These are phyloP conservation scores for Mamestra brassicae DNA, from an alignment of 2,888 invertebrate genomes.

Conservation along the genomic window DNA sequence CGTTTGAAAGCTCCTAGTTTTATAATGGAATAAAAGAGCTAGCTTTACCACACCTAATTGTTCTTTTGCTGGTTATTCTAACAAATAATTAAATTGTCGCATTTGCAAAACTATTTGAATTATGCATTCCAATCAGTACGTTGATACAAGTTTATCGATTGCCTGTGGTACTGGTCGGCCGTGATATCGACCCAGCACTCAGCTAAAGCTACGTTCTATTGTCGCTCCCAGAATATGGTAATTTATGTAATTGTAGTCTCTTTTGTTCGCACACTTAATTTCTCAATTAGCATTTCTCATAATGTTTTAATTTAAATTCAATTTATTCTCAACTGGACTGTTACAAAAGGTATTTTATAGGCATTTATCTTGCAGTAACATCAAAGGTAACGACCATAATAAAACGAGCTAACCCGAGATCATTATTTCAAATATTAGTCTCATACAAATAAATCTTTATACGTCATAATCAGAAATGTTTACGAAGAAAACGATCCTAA, in stretches of 20 bases:
- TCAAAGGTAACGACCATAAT: not conserved
- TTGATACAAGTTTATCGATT: conserved; percentile 43
- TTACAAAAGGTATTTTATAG: not conserved
- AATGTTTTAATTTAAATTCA: conserved; percentile 32
- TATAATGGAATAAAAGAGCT: not conserved
- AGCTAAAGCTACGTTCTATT: conserved; percentile 21
- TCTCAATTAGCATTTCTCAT: conserved; percentile 24
- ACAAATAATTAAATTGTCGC: not conserved
- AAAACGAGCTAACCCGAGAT: not conserved
- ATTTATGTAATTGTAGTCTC: conserved; percentile 44
- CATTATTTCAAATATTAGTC: not conserved
- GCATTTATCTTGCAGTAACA: conserved; percentile 1
- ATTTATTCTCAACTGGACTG: conserved; percentile 1
- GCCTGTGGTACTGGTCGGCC: conserved; percentile 21
- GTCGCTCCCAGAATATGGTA: conserved; percentile 29
- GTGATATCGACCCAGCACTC: conserved; percentile 36
- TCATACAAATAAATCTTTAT: conserved; percentile 6
- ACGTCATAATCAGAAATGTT: conserved; percentile 8
- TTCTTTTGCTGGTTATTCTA: not conserved
- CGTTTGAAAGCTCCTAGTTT: not conserved
- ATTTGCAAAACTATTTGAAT: conserved; percentile 21
- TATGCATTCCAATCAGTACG: conserved; percentile 34
- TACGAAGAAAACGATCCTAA: conserved; percentile 23
- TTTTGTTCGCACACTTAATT: conserved; percentile 22
- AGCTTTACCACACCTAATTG: not conserved